These are phyloP conservation scores for Megaceryle torquata DNA, from an alignment of 2,113 vertebrate genomes.

Conservation along the genomic window DNA sequence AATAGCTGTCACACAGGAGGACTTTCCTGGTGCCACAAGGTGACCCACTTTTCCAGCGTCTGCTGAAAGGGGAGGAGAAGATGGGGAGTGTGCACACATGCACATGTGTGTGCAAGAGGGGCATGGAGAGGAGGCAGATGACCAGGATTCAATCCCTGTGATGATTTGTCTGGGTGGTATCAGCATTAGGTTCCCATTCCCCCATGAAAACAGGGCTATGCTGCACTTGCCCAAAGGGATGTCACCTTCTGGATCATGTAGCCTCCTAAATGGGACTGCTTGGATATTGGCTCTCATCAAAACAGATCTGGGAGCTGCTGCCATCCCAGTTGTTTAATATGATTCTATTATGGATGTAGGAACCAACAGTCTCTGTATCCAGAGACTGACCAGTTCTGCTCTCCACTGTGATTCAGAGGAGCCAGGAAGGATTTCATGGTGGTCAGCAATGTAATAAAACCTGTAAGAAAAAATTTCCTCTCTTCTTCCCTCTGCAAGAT, in stretches of 20 bases:
- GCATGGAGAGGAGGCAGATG: background rate
- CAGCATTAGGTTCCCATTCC: background rate
- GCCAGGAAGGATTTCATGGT: background rate
- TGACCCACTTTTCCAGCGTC: background rate
- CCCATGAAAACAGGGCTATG: background rate
- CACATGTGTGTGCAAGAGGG: background rate
- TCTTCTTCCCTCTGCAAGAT: background rate
- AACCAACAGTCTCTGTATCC: background rate
- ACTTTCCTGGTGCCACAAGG: background rate
- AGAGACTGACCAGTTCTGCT: background rate
- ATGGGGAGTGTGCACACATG: fast-evolving
- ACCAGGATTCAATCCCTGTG: background rate
- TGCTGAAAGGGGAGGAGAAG: background rate
- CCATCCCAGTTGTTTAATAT: fast-evolving
- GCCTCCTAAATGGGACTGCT: background rate
- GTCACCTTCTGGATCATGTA: background rate
- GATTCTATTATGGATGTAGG: background rate
- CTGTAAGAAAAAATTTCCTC: background rate
- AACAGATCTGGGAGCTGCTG: background rate
- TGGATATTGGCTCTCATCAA: background rate
- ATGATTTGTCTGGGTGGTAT: background rate
- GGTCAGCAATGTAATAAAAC: background rate
- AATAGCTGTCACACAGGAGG: background rate
- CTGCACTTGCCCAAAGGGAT: background rate
- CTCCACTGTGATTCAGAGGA: background rate